Conservation (phyloP, 1,140 invertebrate genomes). For the Lordiphosa clarofinis region DNA sequence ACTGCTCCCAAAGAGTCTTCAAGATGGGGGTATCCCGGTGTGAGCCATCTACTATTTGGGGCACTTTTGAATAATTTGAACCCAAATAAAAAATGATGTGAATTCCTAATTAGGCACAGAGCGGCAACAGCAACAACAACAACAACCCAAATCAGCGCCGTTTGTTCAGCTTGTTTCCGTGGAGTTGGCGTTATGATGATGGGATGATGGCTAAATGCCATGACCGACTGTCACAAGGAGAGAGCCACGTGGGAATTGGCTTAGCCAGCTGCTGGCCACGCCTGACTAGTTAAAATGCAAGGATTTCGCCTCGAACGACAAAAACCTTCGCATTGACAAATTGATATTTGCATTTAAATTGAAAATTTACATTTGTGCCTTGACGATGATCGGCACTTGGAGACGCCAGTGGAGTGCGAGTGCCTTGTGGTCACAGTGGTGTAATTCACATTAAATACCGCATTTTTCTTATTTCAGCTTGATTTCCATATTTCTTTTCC, state of each 20-base stretch:
- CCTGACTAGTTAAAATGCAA: slow-evolving; percentile 75
- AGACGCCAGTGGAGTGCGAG: slow-evolving; percentile 12
- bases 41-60: slow-evolving; percentile 38
- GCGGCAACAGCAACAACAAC: slow-evolving; percentile 20
- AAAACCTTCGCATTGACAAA: slow-evolving; percentile 69
- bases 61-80: slow-evolving; percentile 78
- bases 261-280: slow-evolving; percentile 42
- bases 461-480: slow-evolving; percentile 75
- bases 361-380: slow-evolving; percentile 79
- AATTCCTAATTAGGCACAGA: slow-evolving; percentile 77
- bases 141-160: slow-evolving; percentile 52
- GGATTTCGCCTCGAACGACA: slow-evolving; percentile 43
- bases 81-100: slow-evolving; percentile 79
- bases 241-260: slow-evolving; percentile 64
- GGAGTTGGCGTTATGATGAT: slow-evolving; percentile 51
- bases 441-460: slow-evolving; percentile 79
- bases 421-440: slow-evolving; percentile 75
- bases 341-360: slow-evolving; percentile 80
- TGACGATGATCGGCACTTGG: slow-evolving; percentile 51
- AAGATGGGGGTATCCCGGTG: slow-evolving; percentile 26
- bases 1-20: slow-evolving; percentile 31
- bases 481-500: slow-evolving; percentile 48
- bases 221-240: slow-evolving; percentile 45
- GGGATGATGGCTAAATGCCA: slow-evolving; percentile 74
- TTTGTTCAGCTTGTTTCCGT: slow-evolving; percentile 22